These are phyloP conservation scores for Watsonalla binaria DNA, from an alignment of 2,888 invertebrate genomes.

Conservation along the genomic window DNA sequence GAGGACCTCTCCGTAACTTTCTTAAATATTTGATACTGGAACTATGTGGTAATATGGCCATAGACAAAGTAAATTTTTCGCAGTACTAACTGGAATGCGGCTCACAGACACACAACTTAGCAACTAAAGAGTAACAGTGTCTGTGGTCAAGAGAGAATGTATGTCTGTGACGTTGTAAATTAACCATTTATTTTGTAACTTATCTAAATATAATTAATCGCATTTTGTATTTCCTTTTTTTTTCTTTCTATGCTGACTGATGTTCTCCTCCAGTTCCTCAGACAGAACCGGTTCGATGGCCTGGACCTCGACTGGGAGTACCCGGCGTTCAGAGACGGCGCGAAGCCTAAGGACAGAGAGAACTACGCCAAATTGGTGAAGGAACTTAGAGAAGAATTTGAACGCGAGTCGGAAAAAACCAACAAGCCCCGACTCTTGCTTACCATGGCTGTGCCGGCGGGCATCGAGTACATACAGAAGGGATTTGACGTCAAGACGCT, in stretches of 20 bases:
- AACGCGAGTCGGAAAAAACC: constrained; percentile 90
- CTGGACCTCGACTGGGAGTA: constrained; percentile 96
- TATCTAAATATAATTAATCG: background rate
- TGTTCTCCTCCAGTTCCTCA: constrained; percentile 79
- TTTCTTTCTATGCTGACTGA: background rate
- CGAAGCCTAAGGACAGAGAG: constrained; percentile 88
- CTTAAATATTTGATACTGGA: too few relatives aligned
- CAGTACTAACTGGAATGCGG: too few relatives aligned
- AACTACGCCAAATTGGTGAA: constrained; percentile 93
- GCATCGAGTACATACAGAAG: constrained; percentile 94
- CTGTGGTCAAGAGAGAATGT: too few relatives aligned
- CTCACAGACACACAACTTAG: too few relatives aligned
- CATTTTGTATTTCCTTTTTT: background rate
- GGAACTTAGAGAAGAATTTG: constrained; percentile 94
- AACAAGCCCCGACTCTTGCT: constrained; percentile 87
- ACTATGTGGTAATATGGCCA: too few relatives aligned
- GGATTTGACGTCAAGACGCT: constrained; percentile 94
- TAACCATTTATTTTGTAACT: too few relatives aligned
- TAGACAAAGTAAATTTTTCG: too few relatives aligned
- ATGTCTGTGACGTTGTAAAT: too few relatives aligned
- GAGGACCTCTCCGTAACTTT: too few relatives aligned
- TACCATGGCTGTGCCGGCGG: constrained; percentile 96
- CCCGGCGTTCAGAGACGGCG: constrained; percentile 89
- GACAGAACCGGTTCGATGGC: constrained; percentile 96
- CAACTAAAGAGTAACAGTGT: too few relatives aligned